Percentiles rank a stretch among this genome's conserved stretches.
phyloP scores from a whole-genome alignment of 1,140 invertebrate genomes.

The Conus ventricosus region DNA sequence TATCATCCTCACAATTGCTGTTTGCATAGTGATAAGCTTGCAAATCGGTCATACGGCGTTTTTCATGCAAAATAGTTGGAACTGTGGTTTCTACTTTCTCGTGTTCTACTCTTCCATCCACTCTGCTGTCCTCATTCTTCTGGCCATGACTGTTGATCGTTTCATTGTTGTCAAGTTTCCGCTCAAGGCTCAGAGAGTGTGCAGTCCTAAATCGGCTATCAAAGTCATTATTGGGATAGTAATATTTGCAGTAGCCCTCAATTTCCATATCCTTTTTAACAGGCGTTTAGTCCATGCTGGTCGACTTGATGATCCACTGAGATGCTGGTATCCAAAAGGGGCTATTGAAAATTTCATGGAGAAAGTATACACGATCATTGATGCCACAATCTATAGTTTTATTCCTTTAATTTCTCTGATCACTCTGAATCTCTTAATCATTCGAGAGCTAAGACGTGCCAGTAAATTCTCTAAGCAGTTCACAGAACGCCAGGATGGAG shows the following conservation, averaged over 20 bases:
- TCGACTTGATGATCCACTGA: background rate
- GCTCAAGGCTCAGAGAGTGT: conserved; percentile 47
- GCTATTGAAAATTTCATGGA: conserved; percentile 15
- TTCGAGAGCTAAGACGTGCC: no score
- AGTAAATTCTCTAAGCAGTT: no score
- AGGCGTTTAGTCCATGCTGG: background rate
- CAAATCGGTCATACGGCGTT: background rate
- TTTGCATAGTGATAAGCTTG: background rate
- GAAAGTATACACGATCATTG: background rate
- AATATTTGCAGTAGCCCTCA: conserved; percentile 27
- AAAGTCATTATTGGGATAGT: conserved; percentile 39
- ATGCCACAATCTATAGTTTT: no score
- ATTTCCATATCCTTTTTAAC: conserved; percentile 31
- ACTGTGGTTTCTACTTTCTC: conserved; percentile 44
- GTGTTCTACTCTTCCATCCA: conserved; percentile 53
- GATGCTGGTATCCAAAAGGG: background rate
- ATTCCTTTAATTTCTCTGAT: no score
- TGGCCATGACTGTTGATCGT: conserved; percentile 65
- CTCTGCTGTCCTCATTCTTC: conserved; percentile 57
- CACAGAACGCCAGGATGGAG: no score
- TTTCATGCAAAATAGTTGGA: background rate
- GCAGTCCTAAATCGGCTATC: conserved; percentile 35
- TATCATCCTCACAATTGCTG: conserved; percentile 49
- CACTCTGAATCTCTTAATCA: no score
- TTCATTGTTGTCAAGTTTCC: conserved; percentile 59